Evolutionary conservation across 2,888 invertebrate genomes (phyloP), one percentile per base, ranked within the genome.

Genomic region (Opisthograptis luteolata): DNA sequence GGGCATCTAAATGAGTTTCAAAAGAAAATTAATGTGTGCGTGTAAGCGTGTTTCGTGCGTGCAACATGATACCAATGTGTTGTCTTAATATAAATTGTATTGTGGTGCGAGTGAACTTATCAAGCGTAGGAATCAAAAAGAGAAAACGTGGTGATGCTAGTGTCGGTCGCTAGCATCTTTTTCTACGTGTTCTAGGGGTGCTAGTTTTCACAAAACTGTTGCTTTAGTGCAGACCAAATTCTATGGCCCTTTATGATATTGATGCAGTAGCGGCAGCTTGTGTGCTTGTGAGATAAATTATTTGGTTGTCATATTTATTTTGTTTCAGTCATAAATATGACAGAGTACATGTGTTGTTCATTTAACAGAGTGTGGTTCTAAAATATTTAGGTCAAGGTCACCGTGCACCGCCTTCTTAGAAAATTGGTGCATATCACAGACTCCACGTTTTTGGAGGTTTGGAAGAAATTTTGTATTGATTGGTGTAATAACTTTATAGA

Each of bases 381-480:
- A 70, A 55, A 66, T 63, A 88, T 81, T 73, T 85, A 74, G 87
- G 89, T 91, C 89, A 90, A 91, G 89, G 90, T 90, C 87, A 88
- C 67, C 75, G 51, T 59, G 60, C 47, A 62, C 55, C 51, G 61
- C 60, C 60, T 64, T 61, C 60, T 61, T 46, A 46, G 25, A 63
- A 35, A 46, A 28, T 54, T 53, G 37, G 42, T 35, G 13, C 40
- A 51, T 24, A 17, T 45, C 35, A 35, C 2, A 31, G 8, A 2
- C 13, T 25, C 9, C n/a, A 17, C 6, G 20, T 48, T 46, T 48
- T 35, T 0, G 7, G 22, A 44, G 19, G 25, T 2, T 24, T 35
- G 17, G 13, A 25, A 13, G 9, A 20, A 40, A 25, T 32, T 25
- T 22, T 24, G 22, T 14, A 19, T 27, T 31, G 19, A 64, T 67